Evolutionary conservation across 2,113 vertebrate genomes (phyloP), one percentile per base, ranked within the genome.

Genomic region (Aldabrachelys gigantea): DNA sequence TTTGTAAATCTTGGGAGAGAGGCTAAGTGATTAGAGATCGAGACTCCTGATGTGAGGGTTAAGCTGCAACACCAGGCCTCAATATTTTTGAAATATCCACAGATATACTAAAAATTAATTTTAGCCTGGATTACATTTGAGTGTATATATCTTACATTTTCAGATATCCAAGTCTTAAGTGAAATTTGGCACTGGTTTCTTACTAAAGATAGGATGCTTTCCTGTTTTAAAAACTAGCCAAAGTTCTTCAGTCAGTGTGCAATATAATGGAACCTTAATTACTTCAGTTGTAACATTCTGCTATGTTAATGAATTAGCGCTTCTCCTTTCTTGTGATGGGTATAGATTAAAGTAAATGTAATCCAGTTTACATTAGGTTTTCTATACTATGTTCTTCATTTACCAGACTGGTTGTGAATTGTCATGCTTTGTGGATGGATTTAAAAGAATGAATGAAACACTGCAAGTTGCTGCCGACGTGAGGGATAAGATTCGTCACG

Each of bases 371-470:
- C n/a, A 27, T 47, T 14, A 54, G 50, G 35, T 10, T 86, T 89
- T 54, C 75, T 35, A 65, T 85, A 53, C 94, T 1, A 10, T 29
- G 14, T 62, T 83, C 35, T 87, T 50, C 3, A 0, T 89, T 89
- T 47, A 41, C 88, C 97, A 98, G 96, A 78, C 9, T 11, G 95
- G 93, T 44, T 90, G 97, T 0, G 96, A 97, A 29, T 35, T 97
- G 78, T 31, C 95, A 7, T 98, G 97, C 57, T 95, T 98, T 49
- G 94, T 86, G 72, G 78, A 97, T 76, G 97, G 96, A 86, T 97
- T 94, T 0, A 6, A 92, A 22, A 75, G 87, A 56, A 87, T 98
- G 12, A 86, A 41, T 57, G 93, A 11, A 89, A 41, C 78, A 10
- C 78, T 47, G 41, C 6, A 25, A 27, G 44, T 47, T 47, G 13